phyloP scores from a whole-genome alignment of 2,113 vertebrate genomes.

The Ictalurus furcatus region DNA sequence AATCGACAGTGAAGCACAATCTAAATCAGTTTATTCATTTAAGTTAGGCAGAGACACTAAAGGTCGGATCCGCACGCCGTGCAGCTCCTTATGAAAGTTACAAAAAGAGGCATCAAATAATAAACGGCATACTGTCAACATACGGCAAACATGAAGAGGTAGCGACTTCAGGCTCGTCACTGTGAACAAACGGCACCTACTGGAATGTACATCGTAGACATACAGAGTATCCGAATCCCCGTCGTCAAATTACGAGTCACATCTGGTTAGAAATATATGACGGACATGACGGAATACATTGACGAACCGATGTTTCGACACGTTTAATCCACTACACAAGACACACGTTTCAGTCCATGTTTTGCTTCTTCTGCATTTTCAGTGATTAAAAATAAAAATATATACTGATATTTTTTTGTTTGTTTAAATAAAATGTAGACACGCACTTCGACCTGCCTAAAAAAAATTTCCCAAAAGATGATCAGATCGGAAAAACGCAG shows the following conservation, averaged over 20 bases:
- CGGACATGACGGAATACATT: neutral
- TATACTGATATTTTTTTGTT: slow-evolving; percentile 7
- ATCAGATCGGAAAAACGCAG: neutral
- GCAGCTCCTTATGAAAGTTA: slow-evolving; percentile 70
- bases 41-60: slow-evolving; percentile 83
- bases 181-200: slow-evolving; percentile 68
- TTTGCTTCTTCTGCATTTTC: slow-evolving; percentile 6
- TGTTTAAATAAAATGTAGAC: neutral
- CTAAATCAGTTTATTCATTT: slow-evolving; percentile 86
- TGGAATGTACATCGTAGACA: slow-evolving; percentile 71
- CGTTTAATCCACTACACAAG: neutral
- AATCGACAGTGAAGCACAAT: slow-evolving; percentile 57
- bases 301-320: neutral
- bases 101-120: slow-evolving; percentile 49
- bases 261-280: neutral
- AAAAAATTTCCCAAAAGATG: too few species aligned
- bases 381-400: slow-evolving; percentile 10
- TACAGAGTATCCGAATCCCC: slow-evolving; percentile 63
- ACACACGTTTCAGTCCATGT: neutral
- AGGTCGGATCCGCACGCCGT: slow-evolving; percentile 75
- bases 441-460: slow-evolving; percentile 16
- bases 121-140: slow-evolving; percentile 67
- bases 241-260: neutral
- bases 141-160: slow-evolving; percentile 75
- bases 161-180: slow-evolving; percentile 78